These are phyloP conservation scores for Neodiprion pinetum DNA, from an alignment of 1,140 invertebrate genomes.

Conservation along the genomic window DNA sequence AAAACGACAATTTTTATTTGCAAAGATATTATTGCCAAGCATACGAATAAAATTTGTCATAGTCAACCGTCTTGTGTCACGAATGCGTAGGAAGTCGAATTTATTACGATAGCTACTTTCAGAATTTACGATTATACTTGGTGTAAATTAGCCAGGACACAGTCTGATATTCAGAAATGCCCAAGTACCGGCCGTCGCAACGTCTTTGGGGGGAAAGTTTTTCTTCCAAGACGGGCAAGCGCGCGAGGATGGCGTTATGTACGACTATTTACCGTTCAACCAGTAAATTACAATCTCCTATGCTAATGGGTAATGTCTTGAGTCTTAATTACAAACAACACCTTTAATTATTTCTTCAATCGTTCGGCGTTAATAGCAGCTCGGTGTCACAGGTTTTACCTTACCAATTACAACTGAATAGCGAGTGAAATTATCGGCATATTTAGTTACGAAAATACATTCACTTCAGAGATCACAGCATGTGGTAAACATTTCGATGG, in stretches of 20 bases:
- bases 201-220: no score
- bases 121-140: constrained; percentile 41
- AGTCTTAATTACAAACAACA: neutral
- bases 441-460: neutral
- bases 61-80: constrained; percentile 6
- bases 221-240: no score
- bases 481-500: no score
- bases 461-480: no score
- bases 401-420: neutral
- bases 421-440: neutral
- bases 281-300: neutral
- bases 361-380: neutral
- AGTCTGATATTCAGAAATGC: neutral
- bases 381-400: neutral
- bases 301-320: neutral
- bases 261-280: neutral
- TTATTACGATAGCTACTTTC: constrained; percentile 28
- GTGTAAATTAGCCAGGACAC: constrained; percentile 1
- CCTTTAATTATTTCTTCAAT: neutral
- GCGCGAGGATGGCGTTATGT: neutral
- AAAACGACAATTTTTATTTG: neutral
- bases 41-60: constrained; percentile 43
- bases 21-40: neutral
- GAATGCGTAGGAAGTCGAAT: constrained; percentile 30
- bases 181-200: no score